Conservation (phyloP, 2,888 invertebrate species). For the Spialia ferax region DNA sequence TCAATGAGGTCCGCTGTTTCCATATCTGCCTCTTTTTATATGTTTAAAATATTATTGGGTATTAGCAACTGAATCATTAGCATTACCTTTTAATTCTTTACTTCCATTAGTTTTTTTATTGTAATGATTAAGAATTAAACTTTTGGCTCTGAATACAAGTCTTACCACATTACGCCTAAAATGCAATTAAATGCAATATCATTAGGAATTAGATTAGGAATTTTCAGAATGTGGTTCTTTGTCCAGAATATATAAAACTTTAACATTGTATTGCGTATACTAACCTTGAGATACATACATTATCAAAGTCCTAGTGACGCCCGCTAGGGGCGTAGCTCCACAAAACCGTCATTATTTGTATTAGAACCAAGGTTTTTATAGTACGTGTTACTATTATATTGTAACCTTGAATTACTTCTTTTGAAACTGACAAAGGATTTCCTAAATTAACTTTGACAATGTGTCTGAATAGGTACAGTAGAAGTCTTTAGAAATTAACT, state of each 20-base stretch:
- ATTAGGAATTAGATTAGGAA: neutral
- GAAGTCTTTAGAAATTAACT: neutral
- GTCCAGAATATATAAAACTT: neutral
- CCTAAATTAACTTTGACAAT: neutral
- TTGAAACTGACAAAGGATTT: neutral
- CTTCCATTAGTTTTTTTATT: neutral
- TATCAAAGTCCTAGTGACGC: neutral
- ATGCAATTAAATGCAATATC: neutral
- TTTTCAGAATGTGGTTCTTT: neutral
- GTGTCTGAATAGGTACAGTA: neutral
- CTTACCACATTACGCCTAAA: neutral
- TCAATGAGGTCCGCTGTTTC: no score
- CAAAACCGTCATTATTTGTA: neutral
- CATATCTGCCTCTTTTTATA: no score
- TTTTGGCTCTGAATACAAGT: no score
- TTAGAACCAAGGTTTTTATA: neutral
- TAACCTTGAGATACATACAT: neutral
- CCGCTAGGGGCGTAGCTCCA: neutral
- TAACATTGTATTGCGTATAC: neutral
- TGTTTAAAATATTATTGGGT: no score
- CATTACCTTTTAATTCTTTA: neutral
- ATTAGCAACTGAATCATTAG: no score
- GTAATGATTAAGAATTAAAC: neutral
- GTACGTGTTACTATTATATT: conserved; percentile 4
- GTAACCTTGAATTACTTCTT: neutral